phyloP scores from a whole-genome alignment of 2,797 vertebrate species.

The Pagetopsis macropterus region DNA sequence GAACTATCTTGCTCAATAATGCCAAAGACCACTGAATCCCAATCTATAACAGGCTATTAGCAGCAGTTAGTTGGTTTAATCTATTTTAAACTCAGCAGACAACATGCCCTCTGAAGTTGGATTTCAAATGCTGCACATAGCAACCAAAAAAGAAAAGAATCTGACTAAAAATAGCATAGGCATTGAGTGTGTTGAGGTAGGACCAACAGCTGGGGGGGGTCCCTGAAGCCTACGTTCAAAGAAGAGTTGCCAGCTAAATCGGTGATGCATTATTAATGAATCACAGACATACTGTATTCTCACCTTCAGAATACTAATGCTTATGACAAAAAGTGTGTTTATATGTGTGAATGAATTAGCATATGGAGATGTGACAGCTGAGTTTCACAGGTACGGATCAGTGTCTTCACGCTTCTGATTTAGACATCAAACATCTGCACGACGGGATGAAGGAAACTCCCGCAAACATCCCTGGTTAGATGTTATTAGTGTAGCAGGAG shows the following conservation, averaged over 20 bases:
- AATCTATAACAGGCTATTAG: slow-evolving; percentile 14
- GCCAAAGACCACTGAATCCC: slow-evolving; percentile 45
- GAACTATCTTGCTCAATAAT: slow-evolving; percentile 32
- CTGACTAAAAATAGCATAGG: not conserved
- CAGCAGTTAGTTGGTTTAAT: slow-evolving; percentile 2
- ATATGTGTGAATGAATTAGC: slow-evolving; percentile 43
- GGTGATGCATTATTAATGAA: slow-evolving; percentile 66
- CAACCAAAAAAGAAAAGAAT: not conserved
- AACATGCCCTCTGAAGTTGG: not conserved
- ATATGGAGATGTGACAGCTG: slow-evolving; percentile 37
- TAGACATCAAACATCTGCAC: slow-evolving; percentile 49
- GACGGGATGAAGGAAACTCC: slow-evolving; percentile 20
- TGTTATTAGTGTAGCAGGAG: not conserved
- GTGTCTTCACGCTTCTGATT: slow-evolving; percentile 38
- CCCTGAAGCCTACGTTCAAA: slow-evolving; percentile 50
- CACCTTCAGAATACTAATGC: slow-evolving; percentile 52
- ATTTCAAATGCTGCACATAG: not conserved
- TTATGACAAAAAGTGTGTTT: slow-evolving; percentile 39
- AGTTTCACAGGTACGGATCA: slow-evolving; percentile 45
- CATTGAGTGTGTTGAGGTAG: not conserved
- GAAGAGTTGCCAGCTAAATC: slow-evolving; percentile 35
- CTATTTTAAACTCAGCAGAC: not conserved
- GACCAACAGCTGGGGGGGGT: slow-evolving; percentile 39
- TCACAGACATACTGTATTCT: slow-evolving; percentile 39
- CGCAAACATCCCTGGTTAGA: not conserved